Evolutionary conservation across 2,888 invertebrate species (phyloP), one percentile per base, ranked within the genome.

Genomic region (Liposcelis brunnea): DNA sequence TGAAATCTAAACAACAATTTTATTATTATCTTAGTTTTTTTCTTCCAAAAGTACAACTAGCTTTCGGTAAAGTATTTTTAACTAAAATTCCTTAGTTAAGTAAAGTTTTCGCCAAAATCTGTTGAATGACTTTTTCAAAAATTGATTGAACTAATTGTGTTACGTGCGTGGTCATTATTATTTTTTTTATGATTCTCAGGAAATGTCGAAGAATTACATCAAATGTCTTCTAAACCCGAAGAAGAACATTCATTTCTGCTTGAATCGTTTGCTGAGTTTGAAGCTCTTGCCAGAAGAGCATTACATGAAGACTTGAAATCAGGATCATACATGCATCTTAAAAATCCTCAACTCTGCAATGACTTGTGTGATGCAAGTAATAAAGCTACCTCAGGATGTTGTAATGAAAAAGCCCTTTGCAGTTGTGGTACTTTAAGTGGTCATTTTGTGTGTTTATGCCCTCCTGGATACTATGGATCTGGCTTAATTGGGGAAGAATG

Each of bases 201-300:
- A 11, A 78, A 79, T 56, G 70, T 71, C 31, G 65, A 64, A 46
- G 74, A 75, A 52, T 59, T 79, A 16, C 68, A 69, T 51, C 72
- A 75, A 46, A 69, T 80, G 61, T 74, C 79, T 1, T 74, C 74
- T 1, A 61, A 64, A 14, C 77, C 77, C 1, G 72, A 71, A 43
- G 68, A 74, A 53, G 69, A 71, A 50, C 71, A 77, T 53, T 74
- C 74, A 51, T 80, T 74, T 54, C 66, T 80, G 21, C 60, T 80
- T 46, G 73, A 75, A 50, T 75, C 75, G 52, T 80, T 77, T 57
- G 66, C 70, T 40, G 75, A 79, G 55, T 80, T 80, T 56, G 77
- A 78, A 57, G 73, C 74, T 16, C 60, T 80, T 31, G 78, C 77
- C 1, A 61, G 77, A 49, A 63, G 75, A 53, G 79, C 79, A 2